phyloP scores from a whole-genome alignment of 2,797 vertebrate genomes.

The Lacerta viridis region DNA sequence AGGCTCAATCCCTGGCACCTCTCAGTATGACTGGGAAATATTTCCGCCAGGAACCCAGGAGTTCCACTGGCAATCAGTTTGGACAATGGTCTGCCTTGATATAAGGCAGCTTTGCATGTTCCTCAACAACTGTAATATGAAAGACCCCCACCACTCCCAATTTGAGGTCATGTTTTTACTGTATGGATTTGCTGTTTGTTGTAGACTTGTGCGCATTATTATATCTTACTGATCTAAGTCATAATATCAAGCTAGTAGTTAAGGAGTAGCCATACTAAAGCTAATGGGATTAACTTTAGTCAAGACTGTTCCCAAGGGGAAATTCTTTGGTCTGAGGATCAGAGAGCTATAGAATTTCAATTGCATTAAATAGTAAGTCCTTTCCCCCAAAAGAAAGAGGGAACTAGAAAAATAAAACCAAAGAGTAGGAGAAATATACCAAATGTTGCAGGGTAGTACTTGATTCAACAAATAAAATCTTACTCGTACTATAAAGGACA shows the following conservation, averaged over 20 bases:
- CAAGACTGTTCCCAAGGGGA: neutral
- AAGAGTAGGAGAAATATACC: neutral
- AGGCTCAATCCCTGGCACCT: too few relatives aligned
- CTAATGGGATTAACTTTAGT: neutral
- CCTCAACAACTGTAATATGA: constrained; percentile 49
- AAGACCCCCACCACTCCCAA: constrained; percentile 31
- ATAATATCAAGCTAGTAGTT: neutral
- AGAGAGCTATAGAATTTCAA: neutral
- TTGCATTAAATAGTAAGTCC: neutral
- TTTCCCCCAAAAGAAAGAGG: neutral
- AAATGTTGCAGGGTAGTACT: neutral
- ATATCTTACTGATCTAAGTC: neutral
- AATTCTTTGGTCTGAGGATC: neutral
- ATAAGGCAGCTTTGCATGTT: too few relatives aligned
- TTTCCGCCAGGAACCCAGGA: too few relatives aligned
- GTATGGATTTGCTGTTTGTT: neutral
- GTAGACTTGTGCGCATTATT: neutral
- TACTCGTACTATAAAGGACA: neutral
- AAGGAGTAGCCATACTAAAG: too few relatives aligned
- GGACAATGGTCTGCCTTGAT: too few relatives aligned
- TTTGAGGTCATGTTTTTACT: neutral
- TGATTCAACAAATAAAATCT: neutral
- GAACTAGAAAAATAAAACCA: neutral
- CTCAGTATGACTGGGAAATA: too few relatives aligned
- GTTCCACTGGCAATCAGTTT: too few relatives aligned